These are phyloP conservation scores for Cliona cf. orientalis DNA, from an alignment of 37 sponge, comb jelly and placozoan species.

Conservation along the genomic window DNA sequence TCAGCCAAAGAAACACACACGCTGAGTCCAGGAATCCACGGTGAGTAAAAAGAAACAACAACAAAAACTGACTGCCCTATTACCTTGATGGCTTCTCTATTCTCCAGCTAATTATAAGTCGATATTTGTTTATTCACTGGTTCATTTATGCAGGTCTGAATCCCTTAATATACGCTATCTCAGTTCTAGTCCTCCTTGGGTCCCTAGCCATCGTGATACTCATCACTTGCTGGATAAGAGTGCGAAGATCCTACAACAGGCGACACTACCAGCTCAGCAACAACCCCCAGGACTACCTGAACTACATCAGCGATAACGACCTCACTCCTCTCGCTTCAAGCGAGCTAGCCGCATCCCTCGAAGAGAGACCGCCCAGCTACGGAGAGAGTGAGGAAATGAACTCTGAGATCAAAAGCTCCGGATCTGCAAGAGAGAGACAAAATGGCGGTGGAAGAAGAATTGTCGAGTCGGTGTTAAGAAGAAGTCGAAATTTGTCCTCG, in stretches of 20 bases:
- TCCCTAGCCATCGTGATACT: slow-evolving; percentile 66
- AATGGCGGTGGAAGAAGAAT: too few relatives aligned
- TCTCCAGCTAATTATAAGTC: too few relatives aligned
- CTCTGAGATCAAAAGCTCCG: too few relatives aligned
- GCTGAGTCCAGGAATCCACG: too few relatives aligned
- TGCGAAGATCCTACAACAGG: slow-evolving; percentile 46
- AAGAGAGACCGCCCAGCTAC: slow-evolving; percentile 80
- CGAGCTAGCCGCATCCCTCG: slow-evolving; percentile 68
- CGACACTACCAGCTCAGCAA: slow-evolving; percentile 23
- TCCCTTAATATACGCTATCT: slow-evolving; percentile 79
- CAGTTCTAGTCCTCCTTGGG: slow-evolving; percentile 67
- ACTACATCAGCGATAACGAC: slow-evolving; percentile 67
- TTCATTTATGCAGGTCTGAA: slow-evolving; percentile 84
- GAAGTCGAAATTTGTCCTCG: too few relatives aligned
- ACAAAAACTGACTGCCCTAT: too few relatives aligned
- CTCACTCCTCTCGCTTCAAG: slow-evolving; percentile 76
- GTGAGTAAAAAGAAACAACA: too few relatives aligned
- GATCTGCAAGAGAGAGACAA: too few relatives aligned
- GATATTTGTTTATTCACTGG: too few relatives aligned
- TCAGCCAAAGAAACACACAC: too few relatives aligned
- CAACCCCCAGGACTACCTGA: slow-evolving; percentile 73
- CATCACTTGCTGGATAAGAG: slow-evolving; percentile 78
- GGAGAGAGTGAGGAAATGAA: slow-evolving; percentile 77
- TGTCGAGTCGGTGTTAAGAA: too few relatives aligned
- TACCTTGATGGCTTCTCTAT: too few relatives aligned